phyloP scores from a whole-genome alignment of 2,888 invertebrate genomes.

The Trilocha varians region DNA sequence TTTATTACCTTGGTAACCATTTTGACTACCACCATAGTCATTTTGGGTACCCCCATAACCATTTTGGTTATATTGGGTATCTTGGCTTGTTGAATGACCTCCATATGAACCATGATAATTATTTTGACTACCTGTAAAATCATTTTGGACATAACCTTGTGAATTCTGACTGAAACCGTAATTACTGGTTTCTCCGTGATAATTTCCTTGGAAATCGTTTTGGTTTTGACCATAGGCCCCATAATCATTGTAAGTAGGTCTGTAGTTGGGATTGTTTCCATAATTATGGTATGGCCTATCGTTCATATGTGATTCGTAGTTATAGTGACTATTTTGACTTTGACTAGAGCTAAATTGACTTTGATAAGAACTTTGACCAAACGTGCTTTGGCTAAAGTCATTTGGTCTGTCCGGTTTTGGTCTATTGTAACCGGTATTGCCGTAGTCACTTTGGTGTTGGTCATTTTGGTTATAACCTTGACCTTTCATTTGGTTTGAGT shows the following conservation, averaged over 20 bases:
- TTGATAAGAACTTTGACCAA: constrained; percentile 10
- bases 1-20: constrained; percentile 8
- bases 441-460: not conserved
- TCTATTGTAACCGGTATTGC: not conserved
- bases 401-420: constrained; percentile 1
- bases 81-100: too few relatives aligned
- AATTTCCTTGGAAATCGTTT: constrained; percentile 6
- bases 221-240: not conserved
- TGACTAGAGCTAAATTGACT: constrained; percentile 8
- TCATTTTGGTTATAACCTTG: not conserved
- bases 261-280: constrained; percentile 6
- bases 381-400: constrained; percentile 6
- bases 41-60: too few relatives aligned
- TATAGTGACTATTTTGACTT: constrained; percentile 12
- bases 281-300: not conserved
- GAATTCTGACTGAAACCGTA: constrained; percentile 11
- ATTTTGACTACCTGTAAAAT: constrained; percentile 8
- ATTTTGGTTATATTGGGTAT: too few relatives aligned
- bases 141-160: too few relatives aligned
- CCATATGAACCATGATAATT: constrained; percentile 5
- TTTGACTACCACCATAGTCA: constrained; percentile 8
- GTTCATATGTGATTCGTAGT: not conserved
- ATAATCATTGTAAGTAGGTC: not conserved
- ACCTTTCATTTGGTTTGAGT: constrained; percentile 10
- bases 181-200: constrained; percentile 4